Conservation (phyloP, 2,797 vertebrate genomes). For the Artibeus jamaicensis region DNA sequence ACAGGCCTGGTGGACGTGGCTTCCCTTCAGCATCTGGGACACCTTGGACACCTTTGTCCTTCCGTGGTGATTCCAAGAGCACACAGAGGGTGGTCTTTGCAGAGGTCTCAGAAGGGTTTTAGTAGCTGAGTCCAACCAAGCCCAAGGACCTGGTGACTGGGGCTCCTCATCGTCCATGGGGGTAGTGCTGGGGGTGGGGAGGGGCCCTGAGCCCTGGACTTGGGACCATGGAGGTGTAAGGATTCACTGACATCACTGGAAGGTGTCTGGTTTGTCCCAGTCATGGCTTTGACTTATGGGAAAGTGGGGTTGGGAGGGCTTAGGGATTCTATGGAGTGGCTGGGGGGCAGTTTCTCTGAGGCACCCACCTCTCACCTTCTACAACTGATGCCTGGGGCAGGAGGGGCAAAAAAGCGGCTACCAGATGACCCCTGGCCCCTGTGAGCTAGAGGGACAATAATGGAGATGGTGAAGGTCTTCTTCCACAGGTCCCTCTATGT, state of each 20-base stretch:
- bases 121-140: conserved; percentile 10
- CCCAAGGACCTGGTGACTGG: not conserved
- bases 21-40: not conserved
- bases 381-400: not conserved
- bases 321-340: not conserved
- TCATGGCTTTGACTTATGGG: conserved; percentile 62
- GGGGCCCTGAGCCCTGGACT: not conserved
- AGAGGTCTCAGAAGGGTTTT: not conserved
- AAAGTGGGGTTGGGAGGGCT: not conserved
- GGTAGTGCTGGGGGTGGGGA: too few species aligned
- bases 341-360: not conserved
- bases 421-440: not conserved
- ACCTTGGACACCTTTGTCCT: not conserved
- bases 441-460: not conserved
- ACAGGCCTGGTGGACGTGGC: not conserved
- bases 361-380: not conserved
- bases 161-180: not conserved
- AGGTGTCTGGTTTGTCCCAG: conserved; percentile 26
- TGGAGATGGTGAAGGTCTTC: not conserved
- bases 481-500: not conserved
- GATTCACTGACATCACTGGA: not conserved
- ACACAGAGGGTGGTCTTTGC: not conserved
- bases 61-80: not conserved
- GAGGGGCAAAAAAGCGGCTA: not conserved
- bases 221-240: not conserved